Evolutionary conservation across 1,140 invertebrate genomes (phyloP).

Genomic region (Aricia agestis): DNA sequence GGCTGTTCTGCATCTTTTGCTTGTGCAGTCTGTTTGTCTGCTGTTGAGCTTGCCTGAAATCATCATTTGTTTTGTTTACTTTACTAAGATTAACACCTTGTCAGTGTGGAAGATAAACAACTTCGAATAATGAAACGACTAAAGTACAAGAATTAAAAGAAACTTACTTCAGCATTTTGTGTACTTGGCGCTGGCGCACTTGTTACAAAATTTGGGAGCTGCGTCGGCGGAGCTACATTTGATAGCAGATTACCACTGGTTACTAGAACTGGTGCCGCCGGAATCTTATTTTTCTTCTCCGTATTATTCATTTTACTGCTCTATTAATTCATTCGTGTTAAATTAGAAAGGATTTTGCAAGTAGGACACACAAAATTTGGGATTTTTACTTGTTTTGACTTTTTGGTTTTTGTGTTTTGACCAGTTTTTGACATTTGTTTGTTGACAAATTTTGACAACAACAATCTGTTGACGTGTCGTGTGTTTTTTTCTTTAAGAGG

Average conservation of each 20-base stretch:
- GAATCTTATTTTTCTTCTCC: constrained; percentile 56
- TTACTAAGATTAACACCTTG: too few relatives aligned
- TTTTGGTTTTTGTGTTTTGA: too few relatives aligned
- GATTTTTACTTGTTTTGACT: constrained; percentile 18
- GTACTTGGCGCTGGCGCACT: constrained; percentile 30
- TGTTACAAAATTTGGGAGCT: constrained; percentile 77
- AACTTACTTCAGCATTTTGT: constrained; percentile 31
- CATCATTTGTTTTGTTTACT: not conserved
- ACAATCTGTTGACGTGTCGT: constrained; percentile 28
- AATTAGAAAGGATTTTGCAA: not conserved
- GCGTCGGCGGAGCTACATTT: constrained; percentile 77
- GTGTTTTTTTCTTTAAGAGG: not conserved
- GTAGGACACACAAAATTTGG: too few relatives aligned
- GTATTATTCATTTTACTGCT: constrained; percentile 46
- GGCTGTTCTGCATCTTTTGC: constrained; percentile 21
- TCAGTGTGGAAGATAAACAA: too few relatives aligned
- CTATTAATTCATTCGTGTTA: constrained; percentile 19
- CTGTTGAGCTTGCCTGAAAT: constrained; percentile 19
- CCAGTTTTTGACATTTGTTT: constrained; percentile 23
- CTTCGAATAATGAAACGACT: not conserved
- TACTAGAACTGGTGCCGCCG: constrained; percentile 48
- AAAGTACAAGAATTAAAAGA: not conserved
- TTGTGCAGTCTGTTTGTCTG: constrained; percentile 30
- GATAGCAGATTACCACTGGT: constrained; percentile 75
- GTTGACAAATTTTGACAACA: constrained; percentile 27